These are phyloP conservation scores for Rousettus madagascariensis DNA, from an alignment of 2,797 vertebrate species.

Conservation along the genomic window DNA sequence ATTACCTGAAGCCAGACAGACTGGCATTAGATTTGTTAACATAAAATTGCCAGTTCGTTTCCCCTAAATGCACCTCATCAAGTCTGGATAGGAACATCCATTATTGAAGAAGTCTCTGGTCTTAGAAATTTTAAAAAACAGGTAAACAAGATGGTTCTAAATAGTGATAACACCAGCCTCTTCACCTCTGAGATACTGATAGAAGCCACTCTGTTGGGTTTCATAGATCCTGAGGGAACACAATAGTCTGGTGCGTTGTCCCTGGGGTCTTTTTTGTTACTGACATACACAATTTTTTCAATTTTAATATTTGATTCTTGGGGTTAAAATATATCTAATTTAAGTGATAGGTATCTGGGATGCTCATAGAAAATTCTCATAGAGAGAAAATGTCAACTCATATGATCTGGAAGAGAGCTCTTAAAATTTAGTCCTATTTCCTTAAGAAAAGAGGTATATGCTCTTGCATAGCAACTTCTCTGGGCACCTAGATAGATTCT, in stretches of 20 bases:
- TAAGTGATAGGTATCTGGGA: background rate
- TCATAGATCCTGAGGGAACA: background rate
- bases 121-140: background rate
- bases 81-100: background rate
- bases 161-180: background rate
- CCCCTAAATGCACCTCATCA: background rate
- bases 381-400: background rate
- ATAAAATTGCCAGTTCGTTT: background rate
- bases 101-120: background rate
- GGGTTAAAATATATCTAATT: background rate
- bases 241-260: background rate
- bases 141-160: background rate
- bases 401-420: background rate
- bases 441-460: background rate
- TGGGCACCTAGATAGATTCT: background rate
- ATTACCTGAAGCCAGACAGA: background rate
- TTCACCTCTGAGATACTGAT: background rate
- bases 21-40: background rate
- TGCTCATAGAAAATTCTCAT: background rate
- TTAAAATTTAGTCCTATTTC: background rate
- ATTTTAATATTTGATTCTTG: background rate
- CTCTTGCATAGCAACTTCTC: background rate
- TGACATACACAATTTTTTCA: background rate
- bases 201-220: background rate
- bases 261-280: background rate